Evolutionary conservation across 64 coral and sea anemone species (phyloP), one percentile per base, ranked within the genome.

Genomic region (Pocillopora verrucosa): DNA sequence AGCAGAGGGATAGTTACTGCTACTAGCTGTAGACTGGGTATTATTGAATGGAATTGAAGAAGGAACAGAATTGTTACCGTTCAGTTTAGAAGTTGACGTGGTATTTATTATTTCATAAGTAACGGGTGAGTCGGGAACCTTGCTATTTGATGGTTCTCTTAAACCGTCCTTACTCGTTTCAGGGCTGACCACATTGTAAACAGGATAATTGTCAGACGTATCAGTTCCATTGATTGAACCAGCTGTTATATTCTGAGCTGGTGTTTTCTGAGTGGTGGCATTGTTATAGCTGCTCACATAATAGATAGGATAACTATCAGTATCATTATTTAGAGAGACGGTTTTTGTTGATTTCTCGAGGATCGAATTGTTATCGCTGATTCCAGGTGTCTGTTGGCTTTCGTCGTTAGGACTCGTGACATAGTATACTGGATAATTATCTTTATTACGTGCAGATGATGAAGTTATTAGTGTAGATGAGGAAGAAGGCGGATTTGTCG

Each of bases 51-150:
- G 67, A 4, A 11, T 30, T 70, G n/a, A 25, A 70, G 22, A 20
- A 70, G 67, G 25, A 20, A 24, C 22, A 11, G 67, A 70, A 24
- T 10, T 70, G 67, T n/a, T 24, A 70, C 19, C 17, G 9, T 68
- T 68, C 24, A 9, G 65, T 20, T 68, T 16, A 84, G 64, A 37
- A 6, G 34, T 26, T 10, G 81, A 84, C 25, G 62, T 19, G 24
- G 19, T 69, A 64, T 68, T 84, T 16, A 85, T 85, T 58, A 85
- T 72, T 72, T 72, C n/a, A 38, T 85, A 85, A 37, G 82, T 56
- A 72, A 85, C 36, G 22, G 82, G 82, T 2, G 82, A 85, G 30
- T 85, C 26, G 15, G 35, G 24, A 38, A 72, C 38, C 56, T 30
- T 70, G 37, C 36, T 84, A 14, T 56, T 72, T 7, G 82, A 85